These are phyloP conservation scores for Dendrolimus pini DNA, from an alignment of 2,888 invertebrate species.

Conservation along the genomic window DNA sequence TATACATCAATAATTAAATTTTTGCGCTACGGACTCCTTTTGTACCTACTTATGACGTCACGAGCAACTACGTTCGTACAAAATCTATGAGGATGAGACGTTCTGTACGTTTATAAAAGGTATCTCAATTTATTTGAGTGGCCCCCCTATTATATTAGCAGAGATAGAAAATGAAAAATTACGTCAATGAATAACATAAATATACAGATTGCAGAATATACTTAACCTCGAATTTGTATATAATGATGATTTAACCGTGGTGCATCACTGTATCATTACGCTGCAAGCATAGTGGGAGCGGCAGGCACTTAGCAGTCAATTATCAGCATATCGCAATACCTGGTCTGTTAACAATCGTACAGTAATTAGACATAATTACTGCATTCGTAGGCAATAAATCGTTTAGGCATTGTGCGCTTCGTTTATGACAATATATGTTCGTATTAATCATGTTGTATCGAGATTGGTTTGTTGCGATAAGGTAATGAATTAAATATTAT, in stretches of 20 bases:
- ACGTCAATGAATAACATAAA: neutral
- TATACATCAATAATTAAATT: no score
- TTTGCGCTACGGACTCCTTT: no score
- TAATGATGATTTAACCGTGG: neutral
- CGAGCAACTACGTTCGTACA: no score
- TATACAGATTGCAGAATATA: neutral
- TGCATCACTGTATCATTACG: constrained; percentile 2
- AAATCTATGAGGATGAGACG: no score
- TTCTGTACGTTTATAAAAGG: no score
- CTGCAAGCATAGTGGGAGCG: neutral
- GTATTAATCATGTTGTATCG: neutral
- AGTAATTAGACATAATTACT: constrained; percentile 2
- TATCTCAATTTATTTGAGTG: no score
- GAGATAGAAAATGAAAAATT: no score
- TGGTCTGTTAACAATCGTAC: neutral
- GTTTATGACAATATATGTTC: neutral
- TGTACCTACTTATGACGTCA: no score
- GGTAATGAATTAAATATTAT: neutral
- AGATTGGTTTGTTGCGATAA: neutral
- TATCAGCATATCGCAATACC: neutral
- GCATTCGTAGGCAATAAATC: constrained; percentile 3
- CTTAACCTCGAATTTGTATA: neutral
- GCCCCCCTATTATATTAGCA: no score
- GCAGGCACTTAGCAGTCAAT: neutral
- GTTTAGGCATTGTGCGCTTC: neutral